Evolutionary conservation across 2,113 vertebrate genomes (phyloP), one percentile per base, ranked within the genome.

Genomic region (Eulemur macaco): DNA sequence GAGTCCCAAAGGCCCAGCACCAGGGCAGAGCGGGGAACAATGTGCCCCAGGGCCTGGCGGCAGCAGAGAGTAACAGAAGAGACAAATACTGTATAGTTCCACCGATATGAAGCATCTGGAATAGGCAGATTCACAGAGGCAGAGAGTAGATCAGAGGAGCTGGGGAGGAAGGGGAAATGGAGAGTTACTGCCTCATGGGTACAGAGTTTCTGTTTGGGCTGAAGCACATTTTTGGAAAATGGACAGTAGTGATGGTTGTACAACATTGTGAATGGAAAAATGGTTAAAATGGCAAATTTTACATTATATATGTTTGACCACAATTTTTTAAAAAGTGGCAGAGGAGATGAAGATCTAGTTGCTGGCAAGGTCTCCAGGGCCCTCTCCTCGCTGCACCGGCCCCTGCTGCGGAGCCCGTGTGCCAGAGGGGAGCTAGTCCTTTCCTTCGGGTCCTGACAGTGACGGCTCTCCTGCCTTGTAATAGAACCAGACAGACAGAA

Each of bases 71-170:
- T 25, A 52, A 54, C 3, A 18, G 20, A 45, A 39, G 56, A 71
- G 71, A 88, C 81, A 77, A 13, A 54, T 0, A 1, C 2, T 17
- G 1, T 0, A 17, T 0, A 20, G 18, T 6, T 58, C 50, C 47
- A 66, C 0, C 0, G 1, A 0, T 8, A 12, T 0, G 4, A 68
- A 47, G 21, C 12, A 18, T 12, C 63, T 20, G 34, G 34, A 42
- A 37, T 0, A 39, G 64, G 64, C 27, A 50, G 27, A 27, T 25
- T 60, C 29, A 18, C 0, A 23, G 58, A 39, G 37, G 31, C 31
- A 6, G 37, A 37, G 50, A 71, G 81, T 4, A 37, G 42, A 39
- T 15, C 5, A 27, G 74, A 78, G 37, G 6, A 64, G 45, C 29
- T 4, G 25, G 20, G 68, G 76, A 18, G 39, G 25, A 1, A 3